Base-by-base conservation (phyloP, 2,113 vertebrate genomes). In the Alouatta palliata region DNA sequence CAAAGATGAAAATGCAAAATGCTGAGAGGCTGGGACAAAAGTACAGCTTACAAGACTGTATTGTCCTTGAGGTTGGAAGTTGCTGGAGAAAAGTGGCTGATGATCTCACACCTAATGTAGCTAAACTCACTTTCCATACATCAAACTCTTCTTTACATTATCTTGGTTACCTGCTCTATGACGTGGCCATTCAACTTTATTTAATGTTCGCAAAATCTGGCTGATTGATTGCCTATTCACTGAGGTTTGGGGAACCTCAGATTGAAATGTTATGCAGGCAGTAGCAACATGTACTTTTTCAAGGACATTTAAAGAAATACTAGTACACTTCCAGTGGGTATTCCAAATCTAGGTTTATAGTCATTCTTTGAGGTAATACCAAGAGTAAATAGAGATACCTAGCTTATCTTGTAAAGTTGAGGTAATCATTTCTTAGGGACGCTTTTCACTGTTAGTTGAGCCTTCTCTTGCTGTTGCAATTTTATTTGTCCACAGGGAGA, bases 351-450 rank as follows among this genome's bases (percentile, higher is more conserved):
- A 87, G 6, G n/a, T 90, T 95, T 82, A 37, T 89, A 90, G 95
- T 92, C 97, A 95, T 93, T 95, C 81, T 96, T 96, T 97, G 96
- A 95, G 91, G 91, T 91, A 93, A 96, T 93, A 92, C 58, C 64
- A 75, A 96, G 96, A 96, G 84, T 97, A 97, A 97, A 97, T 97
- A 91, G 85, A 98, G 94, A 97, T 97, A 86, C 96, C 77, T 84
- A 84, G 92, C 75, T 98, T 98, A 90, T 91, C 97, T 98, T 93
- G 1, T 94, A 64, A 80, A 97, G 94, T 97, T 85, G 94, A 77
- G 87, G 87, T 95, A 83, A 97, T 97, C 86, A 95, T 97, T 87
- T 56, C 47, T 58, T 97, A 95, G 0, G 73, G 94, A 89, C 88
- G 80, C 82, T 97, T 96, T 93, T 97, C 12, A 12, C 91, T 97